Evolutionary conservation across 2,888 invertebrate species (phyloP), one percentile per base, ranked within the genome.

Genomic region (Drosophila atroscutellata): DNA sequence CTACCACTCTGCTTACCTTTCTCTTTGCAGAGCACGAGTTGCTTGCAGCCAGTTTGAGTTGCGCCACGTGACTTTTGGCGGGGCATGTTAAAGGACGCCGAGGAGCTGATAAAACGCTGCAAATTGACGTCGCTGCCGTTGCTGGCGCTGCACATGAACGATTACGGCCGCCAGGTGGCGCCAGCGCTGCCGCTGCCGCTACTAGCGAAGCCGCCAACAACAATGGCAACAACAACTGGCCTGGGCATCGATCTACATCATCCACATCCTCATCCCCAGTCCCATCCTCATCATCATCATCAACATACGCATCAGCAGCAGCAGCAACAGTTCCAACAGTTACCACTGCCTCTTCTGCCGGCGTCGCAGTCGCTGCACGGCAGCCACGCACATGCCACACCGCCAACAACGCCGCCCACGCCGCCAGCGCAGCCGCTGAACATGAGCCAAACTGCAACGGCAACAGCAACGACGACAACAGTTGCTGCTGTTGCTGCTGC

Each of bases 71-170:
- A 76, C 67, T 60, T 65, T 47, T 64, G 72, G 81, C 67, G 72
- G 81, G 92, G 91, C 89, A 92, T 92, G 92, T 91, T 92, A 91
- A 92, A 91, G 87, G 92, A 92, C 83, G 90, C 90, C 77, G 91
- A 91, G 86, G 86, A 91, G 79, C 83, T 91, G 83, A 83, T 90
- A 81, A 90, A 91, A 80, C 89, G 86, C 84, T 91, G 85, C 78
- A 86, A 86, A 80, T 80, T 87, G 90, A 84, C 84, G 75, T 79
- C 81, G 42, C 61, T 79, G 58, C 80, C 83, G 58, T 78, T 82
- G 52, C 55, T 81, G 77, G 77, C 81, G 76, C 65, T 87, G 73
- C 81, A 87, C 63, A 87, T 87, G 88, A 89, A 83, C 81, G 86
- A 87, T 51, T 89, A 77, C 75, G 89, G 81, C 54, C 85, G 85